phyloP scores from a whole-genome alignment of 2,797 vertebrate genomes.

The Acanthornis magna region DNA sequence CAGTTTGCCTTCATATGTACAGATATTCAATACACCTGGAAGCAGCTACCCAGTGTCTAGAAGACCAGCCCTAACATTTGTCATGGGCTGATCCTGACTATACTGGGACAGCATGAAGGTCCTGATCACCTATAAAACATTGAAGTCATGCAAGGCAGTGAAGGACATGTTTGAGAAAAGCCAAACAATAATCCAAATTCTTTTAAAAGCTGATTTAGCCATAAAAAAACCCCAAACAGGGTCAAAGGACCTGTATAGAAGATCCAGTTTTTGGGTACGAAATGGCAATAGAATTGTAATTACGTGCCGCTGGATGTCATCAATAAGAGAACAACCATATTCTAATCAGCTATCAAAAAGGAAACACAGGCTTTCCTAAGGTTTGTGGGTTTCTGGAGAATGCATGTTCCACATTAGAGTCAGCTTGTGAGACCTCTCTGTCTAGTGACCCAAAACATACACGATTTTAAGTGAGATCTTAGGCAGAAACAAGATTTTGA shows the following conservation, averaged over 20 bases:
- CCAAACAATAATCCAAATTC: neutral
- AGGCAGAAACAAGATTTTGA: neutral
- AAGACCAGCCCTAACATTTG: neutral
- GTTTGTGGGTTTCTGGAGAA: neutral
- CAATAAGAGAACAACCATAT: neutral
- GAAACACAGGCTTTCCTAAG: neutral
- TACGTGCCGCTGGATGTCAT: neutral
- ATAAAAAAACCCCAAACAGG: accelerated
- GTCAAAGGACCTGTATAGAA: neutral
- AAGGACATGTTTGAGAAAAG: neutral
- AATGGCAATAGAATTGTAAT: neutral
- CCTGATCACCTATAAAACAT: neutral
- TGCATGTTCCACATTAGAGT: neutral
- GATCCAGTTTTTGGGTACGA: neutral
- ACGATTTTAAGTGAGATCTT: neutral
- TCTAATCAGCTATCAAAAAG: neutral
- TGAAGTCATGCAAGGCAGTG: neutral
- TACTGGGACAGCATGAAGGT: neutral
- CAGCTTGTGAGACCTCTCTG: neutral
- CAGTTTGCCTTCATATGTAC: neutral
- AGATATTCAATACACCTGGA: neutral
- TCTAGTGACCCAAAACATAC: neutral
- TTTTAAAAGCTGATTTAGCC: neutral
- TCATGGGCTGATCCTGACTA: neutral
- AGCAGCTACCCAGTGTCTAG: neutral